phyloP scores from a whole-genome alignment of 30 jellyfish, hydroid and myxozoan genomes.

The Catostylus mosaicus region DNA sequence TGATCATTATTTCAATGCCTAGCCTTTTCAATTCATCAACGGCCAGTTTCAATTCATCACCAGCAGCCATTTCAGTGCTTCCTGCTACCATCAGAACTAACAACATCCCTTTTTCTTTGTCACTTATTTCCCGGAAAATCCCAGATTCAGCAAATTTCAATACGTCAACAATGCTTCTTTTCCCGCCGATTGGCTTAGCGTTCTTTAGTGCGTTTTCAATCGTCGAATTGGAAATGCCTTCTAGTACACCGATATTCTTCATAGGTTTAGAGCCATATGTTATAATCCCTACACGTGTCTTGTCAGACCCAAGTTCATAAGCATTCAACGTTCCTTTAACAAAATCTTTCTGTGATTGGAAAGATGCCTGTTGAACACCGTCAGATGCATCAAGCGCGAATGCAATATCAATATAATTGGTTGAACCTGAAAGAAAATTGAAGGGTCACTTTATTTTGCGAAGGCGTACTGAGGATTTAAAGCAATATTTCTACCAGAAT shows the following conservation, averaged over 20 bases:
- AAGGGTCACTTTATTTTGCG: too few relatives aligned
- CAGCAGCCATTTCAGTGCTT: background rate
- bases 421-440: slow-evolving; percentile 11
- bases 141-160: background rate
- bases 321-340: slow-evolving; percentile 10
- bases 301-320: slow-evolving; percentile 9
- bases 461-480: too few relatives aligned
- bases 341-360: slow-evolving; percentile 8
- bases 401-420: slow-evolving; percentile 23
- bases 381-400: slow-evolving; percentile 49
- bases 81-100: background rate
- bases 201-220: background rate
- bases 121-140: background rate
- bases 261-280: slow-evolving; percentile 30
- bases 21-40: slow-evolving; percentile 2
- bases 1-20: slow-evolving; percentile 20
- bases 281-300: slow-evolving; percentile 31
- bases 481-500: too few relatives aligned
- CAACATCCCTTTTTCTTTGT: background rate
- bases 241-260: background rate
- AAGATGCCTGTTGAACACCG: slow-evolving; percentile 12
- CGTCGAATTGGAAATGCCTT: background rate
- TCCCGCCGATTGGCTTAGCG: slow-evolving; percentile 47
- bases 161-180: slow-evolving; percentile 7
- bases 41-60: background rate